Evolutionary conservation across 2,888 invertebrate genomes (phyloP), one percentile per base, ranked within the genome.

Genomic region (Philaethria dido): DNA sequence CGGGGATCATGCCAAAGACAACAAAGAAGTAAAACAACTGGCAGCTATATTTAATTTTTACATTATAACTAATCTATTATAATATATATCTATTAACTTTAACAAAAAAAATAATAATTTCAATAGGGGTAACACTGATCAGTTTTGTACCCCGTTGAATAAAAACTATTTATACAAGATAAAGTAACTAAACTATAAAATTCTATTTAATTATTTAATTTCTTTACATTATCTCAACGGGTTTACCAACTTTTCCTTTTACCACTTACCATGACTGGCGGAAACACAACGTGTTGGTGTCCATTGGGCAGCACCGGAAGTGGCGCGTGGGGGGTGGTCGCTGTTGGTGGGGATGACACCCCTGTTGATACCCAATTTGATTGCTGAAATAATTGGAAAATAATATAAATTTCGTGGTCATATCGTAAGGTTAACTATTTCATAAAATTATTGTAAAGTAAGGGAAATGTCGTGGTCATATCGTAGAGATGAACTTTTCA

Each of bases 301-400:
- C 88, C 87, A 89, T 94, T 84, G 88, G 92, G 93, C 87, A 88
- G 85, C 86, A 89, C 92, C 85, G 93, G 80, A 89, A 84, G 72
- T 92, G 93, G 88, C 89, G 91, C 86, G 77, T 82, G 94, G 77
- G 87, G 82, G 0, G 93, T 86, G 77, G 88, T 81, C 77, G 92
- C 80, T 72, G 89, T 84, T 63, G 93, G 85, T 50, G 93, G 94
- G 47, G 93, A 93, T 74, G 89, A 89, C 73, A 94, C 93, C 81
- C 86, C 95, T 86, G 84, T 93, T 83, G 86, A 94, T 78, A 93
- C 87, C 93, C 94, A 88, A 75, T 80, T 85, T 29, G 88, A 77
- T 75, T 86, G 88, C 86, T 88, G 88, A 14, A 76, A 77, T 22
- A 14, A 59, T 18, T 45, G 6, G 18, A 18, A 16, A 16, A 11